These are phyloP conservation scores for Macrotis lagotis DNA, from an alignment of 2,113 vertebrate species.

Conservation along the genomic window DNA sequence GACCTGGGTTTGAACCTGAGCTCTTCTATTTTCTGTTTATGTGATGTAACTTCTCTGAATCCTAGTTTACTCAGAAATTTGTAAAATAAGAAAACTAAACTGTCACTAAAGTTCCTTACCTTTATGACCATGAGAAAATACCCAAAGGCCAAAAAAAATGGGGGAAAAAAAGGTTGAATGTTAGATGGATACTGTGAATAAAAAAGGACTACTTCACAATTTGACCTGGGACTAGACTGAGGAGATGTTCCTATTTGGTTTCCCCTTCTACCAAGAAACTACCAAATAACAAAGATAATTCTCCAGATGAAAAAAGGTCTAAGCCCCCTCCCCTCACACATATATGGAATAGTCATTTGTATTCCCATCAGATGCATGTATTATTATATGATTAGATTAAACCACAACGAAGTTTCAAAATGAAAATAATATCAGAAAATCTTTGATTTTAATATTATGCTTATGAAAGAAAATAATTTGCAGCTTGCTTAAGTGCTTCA, in stretches of 20 bases:
- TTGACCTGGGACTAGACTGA: constrained; percentile 7
- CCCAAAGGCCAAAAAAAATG: not conserved
- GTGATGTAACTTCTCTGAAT: not conserved
- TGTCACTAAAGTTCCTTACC: not conserved
- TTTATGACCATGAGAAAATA: not conserved
- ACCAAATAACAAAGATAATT: not conserved
- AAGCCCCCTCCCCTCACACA: constrained; percentile 1
- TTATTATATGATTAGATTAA: constrained; percentile 53
- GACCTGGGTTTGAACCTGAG: not conserved
- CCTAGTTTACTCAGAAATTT: not conserved
- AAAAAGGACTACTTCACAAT: not conserved
- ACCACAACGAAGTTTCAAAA: constrained; percentile 49
- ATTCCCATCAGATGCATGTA: not conserved
- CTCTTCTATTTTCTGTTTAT: not conserved
- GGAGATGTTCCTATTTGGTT: constrained; percentile 26
- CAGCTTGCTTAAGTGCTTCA: constrained; percentile 29
- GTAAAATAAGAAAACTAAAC: not conserved
- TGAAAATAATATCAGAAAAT: constrained; percentile 52
- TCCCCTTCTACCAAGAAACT: constrained; percentile 30
- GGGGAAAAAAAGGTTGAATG: not conserved
- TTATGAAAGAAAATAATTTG: constrained; percentile 51
- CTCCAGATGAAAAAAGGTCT: constrained; percentile 24
- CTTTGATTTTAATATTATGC: constrained; percentile 5
- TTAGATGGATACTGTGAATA: not conserved
- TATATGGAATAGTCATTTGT: not conserved